Percentiles rank a stretch among this genome's conserved stretches.
These are phyloP conservation scores for Ceratosolen solmsi DNA, from an alignment of 1,140 invertebrate genomes.

Conservation along the genomic window DNA sequence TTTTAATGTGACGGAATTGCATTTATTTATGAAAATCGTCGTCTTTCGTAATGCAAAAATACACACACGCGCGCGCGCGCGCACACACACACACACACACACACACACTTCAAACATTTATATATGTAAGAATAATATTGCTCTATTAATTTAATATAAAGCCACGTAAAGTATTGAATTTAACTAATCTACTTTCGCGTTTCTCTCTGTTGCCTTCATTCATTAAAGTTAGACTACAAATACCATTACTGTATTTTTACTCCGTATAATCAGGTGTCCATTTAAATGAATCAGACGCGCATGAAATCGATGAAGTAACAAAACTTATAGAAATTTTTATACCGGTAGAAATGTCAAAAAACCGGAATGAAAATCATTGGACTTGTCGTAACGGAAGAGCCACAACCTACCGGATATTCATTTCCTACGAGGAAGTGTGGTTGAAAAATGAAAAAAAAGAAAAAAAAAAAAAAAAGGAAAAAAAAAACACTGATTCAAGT, in stretches of 20 bases:
- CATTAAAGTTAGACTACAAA: not conserved
- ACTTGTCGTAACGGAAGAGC: constrained; percentile 27
- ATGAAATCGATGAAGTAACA: constrained; percentile 1
- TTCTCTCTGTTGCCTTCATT: not conserved
- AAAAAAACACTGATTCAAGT: constrained; percentile 26
- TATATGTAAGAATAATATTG: too few relatives aligned
- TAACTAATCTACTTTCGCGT: not conserved
- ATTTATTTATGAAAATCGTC: too few relatives aligned
- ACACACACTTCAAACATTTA: too few relatives aligned
- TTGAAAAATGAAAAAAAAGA: constrained; percentile 25
- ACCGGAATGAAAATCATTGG: constrained; percentile 25
- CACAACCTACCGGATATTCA: constrained; percentile 48
- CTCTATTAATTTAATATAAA: not conserved
- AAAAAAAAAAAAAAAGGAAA: not conserved
- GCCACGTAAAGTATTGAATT: not conserved
- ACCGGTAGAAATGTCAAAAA: not conserved
- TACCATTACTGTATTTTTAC: constrained; percentile 5
- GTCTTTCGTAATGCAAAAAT: too few relatives aligned
- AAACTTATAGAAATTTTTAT: not conserved
- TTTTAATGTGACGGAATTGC: too few relatives aligned
- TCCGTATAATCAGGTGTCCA: not conserved
- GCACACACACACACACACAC: too few relatives aligned
- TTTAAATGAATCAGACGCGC: constrained; percentile 17
- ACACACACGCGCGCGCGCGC: too few relatives aligned
- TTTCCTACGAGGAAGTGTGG: constrained; percentile 42